phyloP scores from a whole-genome alignment of 2,113 vertebrate genomes.

The Paramisgurnus dabryanus region DNA sequence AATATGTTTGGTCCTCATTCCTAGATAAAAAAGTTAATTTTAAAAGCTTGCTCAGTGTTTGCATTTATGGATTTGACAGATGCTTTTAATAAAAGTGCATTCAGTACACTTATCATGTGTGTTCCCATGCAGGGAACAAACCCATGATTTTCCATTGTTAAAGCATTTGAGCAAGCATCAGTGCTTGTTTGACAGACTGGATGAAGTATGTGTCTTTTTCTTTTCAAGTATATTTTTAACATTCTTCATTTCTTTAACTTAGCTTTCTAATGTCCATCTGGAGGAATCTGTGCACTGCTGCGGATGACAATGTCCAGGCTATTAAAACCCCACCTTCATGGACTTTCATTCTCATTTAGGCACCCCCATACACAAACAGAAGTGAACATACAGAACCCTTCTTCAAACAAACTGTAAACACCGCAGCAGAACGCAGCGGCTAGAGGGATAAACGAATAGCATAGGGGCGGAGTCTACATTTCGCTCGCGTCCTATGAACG shows the following conservation, averaged over 20 bases:
- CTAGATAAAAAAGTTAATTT: too few species aligned
- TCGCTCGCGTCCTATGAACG: slow-evolving; percentile 71
- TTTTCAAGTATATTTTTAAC: not conserved
- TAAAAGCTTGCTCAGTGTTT: not conserved
- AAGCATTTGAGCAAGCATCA: too few species aligned
- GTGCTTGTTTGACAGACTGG: too few species aligned
- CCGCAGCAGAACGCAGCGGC: slow-evolving; percentile 43
- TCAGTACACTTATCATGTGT: too few species aligned
- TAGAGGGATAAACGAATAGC: slow-evolving; percentile 3
- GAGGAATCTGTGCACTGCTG: not conserved
- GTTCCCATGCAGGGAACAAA: too few species aligned
- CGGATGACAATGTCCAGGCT: too few species aligned
- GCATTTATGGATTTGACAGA: too few species aligned
- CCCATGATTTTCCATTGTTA: too few species aligned
- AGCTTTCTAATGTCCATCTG: not conserved
- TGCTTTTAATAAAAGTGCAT: too few species aligned
- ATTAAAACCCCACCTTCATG: not conserved
- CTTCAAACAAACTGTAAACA: slow-evolving; percentile 58
- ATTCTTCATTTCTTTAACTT: not conserved
- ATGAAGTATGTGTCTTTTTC: not conserved
- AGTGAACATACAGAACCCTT: slow-evolving; percentile 21
- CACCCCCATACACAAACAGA: slow-evolving; percentile 34
- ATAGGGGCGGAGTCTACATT: slow-evolving; percentile 62
- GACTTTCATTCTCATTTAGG: not conserved
- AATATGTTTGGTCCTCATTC: not conserved